A percentile compares a stretch with the other conserved stretches of the same genome.
These are phyloP conservation scores for Tragulus kanchil DNA, from an alignment of 2,113 vertebrate species.

Conservation along the genomic window DNA sequence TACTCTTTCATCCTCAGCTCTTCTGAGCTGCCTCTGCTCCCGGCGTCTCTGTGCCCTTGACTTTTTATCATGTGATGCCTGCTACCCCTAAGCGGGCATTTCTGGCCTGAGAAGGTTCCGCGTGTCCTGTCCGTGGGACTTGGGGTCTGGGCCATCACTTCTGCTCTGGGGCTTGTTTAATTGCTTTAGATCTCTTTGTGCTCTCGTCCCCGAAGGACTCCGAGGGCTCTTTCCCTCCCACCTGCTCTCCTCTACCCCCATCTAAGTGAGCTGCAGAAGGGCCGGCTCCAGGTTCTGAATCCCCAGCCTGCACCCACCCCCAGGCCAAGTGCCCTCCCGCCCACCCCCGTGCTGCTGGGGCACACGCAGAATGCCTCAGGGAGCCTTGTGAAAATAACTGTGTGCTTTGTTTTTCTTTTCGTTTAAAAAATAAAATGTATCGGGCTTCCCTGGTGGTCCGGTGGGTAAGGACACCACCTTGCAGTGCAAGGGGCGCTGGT, in stretches of 20 bases:
- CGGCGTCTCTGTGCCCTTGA: neutral
- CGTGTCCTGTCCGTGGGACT: too few species aligned
- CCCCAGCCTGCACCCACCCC: rapidly evolving
- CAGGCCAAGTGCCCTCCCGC: rapidly evolving
- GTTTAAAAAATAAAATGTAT: slow-evolving; percentile 32
- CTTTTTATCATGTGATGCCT: neutral
- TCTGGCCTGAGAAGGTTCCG: neutral
- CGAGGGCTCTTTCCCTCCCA: neutral
- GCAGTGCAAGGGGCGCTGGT: too few species aligned
- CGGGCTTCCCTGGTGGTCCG: too few species aligned
- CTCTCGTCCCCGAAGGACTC: neutral
- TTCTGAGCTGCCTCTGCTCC: neutral
- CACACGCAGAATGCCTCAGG: neutral
- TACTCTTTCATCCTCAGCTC: neutral
- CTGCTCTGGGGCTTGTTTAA: neutral
- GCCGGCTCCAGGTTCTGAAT: neutral
- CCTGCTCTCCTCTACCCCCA: neutral
- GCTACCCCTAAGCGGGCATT: neutral
- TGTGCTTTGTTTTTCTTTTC: neutral
- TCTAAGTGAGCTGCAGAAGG: too few species aligned
- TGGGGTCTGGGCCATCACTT: neutral
- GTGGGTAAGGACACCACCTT: too few species aligned
- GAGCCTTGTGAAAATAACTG: slow-evolving; percentile 33
- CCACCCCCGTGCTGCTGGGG: neutral
- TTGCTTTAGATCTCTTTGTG: neutral